Evolutionary conservation across 2,888 invertebrate genomes (phyloP).

Genomic region (Phortica okadai): DNA sequence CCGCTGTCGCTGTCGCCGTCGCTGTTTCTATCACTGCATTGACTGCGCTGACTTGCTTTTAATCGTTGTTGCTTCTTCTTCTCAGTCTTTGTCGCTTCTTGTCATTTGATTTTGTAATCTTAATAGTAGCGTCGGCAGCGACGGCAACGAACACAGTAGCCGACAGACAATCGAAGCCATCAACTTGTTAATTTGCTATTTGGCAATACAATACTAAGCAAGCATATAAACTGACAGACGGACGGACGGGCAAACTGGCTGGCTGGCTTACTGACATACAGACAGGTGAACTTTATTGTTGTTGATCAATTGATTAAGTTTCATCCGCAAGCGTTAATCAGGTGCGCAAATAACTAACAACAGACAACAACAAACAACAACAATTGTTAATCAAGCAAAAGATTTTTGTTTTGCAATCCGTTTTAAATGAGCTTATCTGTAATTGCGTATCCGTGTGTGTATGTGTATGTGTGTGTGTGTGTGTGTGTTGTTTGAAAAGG

Average conservation of each 20-base stretch:
- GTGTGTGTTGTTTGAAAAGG: no score
- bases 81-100: slow-evolving; percentile 2
- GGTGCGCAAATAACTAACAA: not conserved
- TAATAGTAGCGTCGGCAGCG: slow-evolving; percentile 30
- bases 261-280: not conserved
- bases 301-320: not conserved
- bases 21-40: not conserved
- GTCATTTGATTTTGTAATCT: slow-evolving; percentile 55
- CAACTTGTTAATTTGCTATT: slow-evolving; percentile 61
- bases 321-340: not conserved
- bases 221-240: not conserved
- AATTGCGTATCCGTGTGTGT: no score
- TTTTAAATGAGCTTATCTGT: no score
- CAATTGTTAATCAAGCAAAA: no score
- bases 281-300: not conserved
- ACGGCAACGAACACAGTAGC: slow-evolving; percentile 25
- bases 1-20: not conserved
- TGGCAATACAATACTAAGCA: slow-evolving; percentile 45
- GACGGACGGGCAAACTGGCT: not conserved
- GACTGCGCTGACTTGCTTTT: slow-evolving; percentile 23
- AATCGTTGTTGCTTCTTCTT: slow-evolving; percentile 2
- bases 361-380: not conserved
- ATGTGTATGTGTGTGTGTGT: no score
- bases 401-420: no score
- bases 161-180: slow-evolving; percentile 46